Percentiles rank a stretch among this genome's conserved stretches.
phyloP scores from a whole-genome alignment of 2,113 vertebrate species.

The Coptodon bakossiorum region DNA sequence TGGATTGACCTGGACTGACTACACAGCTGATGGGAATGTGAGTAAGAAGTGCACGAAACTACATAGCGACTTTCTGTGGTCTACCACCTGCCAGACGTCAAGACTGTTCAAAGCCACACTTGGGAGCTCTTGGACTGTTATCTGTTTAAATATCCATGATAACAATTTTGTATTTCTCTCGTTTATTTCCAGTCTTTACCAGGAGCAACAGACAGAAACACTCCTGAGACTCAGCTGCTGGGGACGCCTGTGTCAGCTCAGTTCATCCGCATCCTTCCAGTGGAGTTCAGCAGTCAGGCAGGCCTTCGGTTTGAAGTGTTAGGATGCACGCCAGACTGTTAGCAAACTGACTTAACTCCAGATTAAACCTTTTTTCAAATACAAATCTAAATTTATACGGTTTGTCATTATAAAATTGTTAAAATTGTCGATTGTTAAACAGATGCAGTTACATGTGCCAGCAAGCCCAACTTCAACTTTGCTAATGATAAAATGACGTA shows the following conservation, averaged over 20 bases:
- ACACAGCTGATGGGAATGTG: constrained; percentile 61
- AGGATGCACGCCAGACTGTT: constrained; percentile 73
- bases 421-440: not conserved
- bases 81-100: not conserved
- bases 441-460: constrained; percentile 68
- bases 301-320: constrained; percentile 73
- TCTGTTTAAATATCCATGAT: not conserved
- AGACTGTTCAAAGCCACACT: not conserved
- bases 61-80: not conserved
- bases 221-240: constrained; percentile 65
- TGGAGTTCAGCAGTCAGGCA: constrained; percentile 44
- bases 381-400: not conserved
- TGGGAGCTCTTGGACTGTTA: not conserved
- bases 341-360: not conserved
- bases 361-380: not conserved
- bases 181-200: constrained; percentile 49
- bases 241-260: constrained; percentile 62
- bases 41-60: not conserved
- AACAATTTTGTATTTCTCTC: not conserved
- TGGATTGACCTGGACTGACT: constrained; percentile 60
- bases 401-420: not conserved
- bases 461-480: constrained; percentile 52
- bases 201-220: constrained; percentile 58
- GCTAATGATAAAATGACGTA: constrained; percentile 59
- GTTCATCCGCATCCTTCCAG: constrained; percentile 60